Base-by-base conservation (phyloP, 1,140 invertebrate genomes). In the Macrotrachela quadricornifera region DNA sequence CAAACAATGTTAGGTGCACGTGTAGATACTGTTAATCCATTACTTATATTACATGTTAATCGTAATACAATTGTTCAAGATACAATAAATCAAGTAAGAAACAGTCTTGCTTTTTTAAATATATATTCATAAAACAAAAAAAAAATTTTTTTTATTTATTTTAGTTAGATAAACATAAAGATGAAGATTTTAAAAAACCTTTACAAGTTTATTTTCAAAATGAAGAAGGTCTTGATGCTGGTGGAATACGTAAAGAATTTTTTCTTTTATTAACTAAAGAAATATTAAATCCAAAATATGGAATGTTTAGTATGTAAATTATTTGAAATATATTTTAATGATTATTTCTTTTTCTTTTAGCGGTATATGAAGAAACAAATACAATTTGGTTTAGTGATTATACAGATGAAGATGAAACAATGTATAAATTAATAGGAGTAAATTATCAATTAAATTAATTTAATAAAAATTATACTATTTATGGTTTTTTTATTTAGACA, bases 221-320 rank as follows among this genome's bases (percentile, higher is more conserved):
- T 1, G 90, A 95, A 72, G 90, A 95, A 69, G 90, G 85, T 11
- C 83, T 91, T 67, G 91, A 97, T 74, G 87, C 83, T 1, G 91
- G 91, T 43, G 90, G 90, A 17, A 88, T 96, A 0, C 79, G 78
- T 46, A 94, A 73, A 64, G 91, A 97, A 68, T 96, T 95, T 67
- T 96, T 96, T 64, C 73, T 95, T 72, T 69, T 96, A 10, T 64
- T 96, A 0, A 68, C 95, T 1, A 77, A 80, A 62, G 85, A 95
- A 70, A 80, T 96, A 48, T 75, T 95, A 41, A 84, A 95, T 73
- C 85, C 86, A 0, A 88, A 94, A 58, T 96, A 88, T 67, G 91
- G 91, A 44, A 96, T 97, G 90, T 97, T 97, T 64, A 80, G 79
- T 59, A 79, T 82, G 21, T 4, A 8, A 30, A 30, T 2, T 4